Evolutionary conservation across 2,888 invertebrate species (phyloP), one percentile per base, ranked within the genome.

Genomic region (Drosophila monieri): DNA sequence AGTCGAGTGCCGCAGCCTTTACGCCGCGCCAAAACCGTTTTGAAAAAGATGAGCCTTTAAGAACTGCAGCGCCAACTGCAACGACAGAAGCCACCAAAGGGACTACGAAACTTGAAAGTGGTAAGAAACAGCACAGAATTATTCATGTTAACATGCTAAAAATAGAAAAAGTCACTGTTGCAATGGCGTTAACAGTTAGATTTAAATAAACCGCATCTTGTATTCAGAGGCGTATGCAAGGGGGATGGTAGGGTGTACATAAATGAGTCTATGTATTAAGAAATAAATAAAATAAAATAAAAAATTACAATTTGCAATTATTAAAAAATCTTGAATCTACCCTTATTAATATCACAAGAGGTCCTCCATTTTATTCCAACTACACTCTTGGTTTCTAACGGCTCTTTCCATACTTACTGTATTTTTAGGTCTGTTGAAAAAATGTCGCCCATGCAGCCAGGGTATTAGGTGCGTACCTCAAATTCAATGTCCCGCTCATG

Each of bases 401-500:
- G 72, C 30, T 43, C 21, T 49, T 30, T 23, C 4, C 21, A 23
- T 8, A 27, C 14, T 6, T 6, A 6, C 6, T 8, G 6, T 1
- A 15, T 6, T 12, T 4, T 9, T 12, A 43, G 76, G 74, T 1
- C 56, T 89, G 21, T 61, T 88, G 6, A 69, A 72, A 32, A 84
- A 89, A 74, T 90, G 90, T 53, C 85, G 78, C 3, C 77, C 83
- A 1, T 94, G 94, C 72, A 92, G 93, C 0, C 89, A 91, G 0
- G 89, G 91, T 9, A 92, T 93, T 0, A 81, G 85, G 46, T 95
- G 95, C 78, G 94, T 95, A 4, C 93, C 94, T 0, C 93, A 92
- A 71, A 93, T 95, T 21, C 94, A 94, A 85, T 95, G 95, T 87
- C 95, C 95, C 1, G 94, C 94, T 0, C 94, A 94, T 85, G 89